Conservation (phyloP, 2,113 vertebrate genomes). For the Cyprinodon variegatus region DNA sequence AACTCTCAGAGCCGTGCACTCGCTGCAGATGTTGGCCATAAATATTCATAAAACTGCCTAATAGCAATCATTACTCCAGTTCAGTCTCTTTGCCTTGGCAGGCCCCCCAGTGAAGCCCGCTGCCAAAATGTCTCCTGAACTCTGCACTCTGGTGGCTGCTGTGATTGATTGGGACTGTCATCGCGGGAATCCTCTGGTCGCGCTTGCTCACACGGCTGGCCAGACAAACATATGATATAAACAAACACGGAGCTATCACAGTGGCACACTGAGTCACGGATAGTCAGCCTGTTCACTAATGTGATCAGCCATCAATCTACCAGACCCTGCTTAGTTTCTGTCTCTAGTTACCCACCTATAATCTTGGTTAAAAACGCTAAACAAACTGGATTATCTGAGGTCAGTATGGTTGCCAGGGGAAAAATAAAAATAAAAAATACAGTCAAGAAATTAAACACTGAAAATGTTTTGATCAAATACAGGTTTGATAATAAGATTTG, state of each 20-base stretch:
- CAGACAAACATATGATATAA: conserved; percentile 51
- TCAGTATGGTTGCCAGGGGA: conserved; percentile 19
- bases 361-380: conserved; percentile 40
- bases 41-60: conserved; percentile 74
- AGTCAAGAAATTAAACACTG: no score
- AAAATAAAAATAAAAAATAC: not conserved
- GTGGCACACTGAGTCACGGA: conserved; percentile 2
- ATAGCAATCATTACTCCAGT: conserved; percentile 71
- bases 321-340: not conserved
- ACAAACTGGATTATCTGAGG: conserved; percentile 30
- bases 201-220: conserved; percentile 12
- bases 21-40: conserved; percentile 71
- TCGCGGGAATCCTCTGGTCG: conserved; percentile 47
- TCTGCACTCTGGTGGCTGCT: conserved; percentile 64
- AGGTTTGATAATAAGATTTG: no score
- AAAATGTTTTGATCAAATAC: no score
- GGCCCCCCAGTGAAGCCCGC: conserved; percentile 35
- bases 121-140: conserved; percentile 66
- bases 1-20: conserved; percentile 20
- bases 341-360: conserved; percentile 9
- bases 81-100: conserved; percentile 62
- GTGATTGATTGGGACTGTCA: conserved; percentile 75
- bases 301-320: conserved; percentile 48
- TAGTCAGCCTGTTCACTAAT: conserved; percentile 24
- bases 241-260: conserved; percentile 50